phyloP scores from a whole-genome alignment of 2,797 vertebrate genomes.

The Cichlasoma orientale region DNA sequence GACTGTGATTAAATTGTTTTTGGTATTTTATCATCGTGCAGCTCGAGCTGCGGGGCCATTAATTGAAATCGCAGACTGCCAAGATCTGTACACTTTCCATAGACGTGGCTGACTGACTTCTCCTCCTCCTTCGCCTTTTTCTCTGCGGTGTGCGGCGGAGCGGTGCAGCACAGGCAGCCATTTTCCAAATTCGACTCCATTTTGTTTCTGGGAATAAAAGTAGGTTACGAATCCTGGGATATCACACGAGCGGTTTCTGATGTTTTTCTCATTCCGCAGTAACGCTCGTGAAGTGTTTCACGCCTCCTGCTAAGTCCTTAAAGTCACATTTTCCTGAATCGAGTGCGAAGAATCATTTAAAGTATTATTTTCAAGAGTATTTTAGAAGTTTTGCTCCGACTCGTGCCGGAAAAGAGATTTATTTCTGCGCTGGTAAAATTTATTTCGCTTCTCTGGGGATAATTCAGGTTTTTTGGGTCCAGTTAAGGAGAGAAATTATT shows the following conservation, averaged over 20 bases:
- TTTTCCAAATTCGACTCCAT: slow-evolving; percentile 81
- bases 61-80: slow-evolving; percentile 53
- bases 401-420: neutral
- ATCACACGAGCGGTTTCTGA: slow-evolving; percentile 33
- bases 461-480: neutral
- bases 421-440: neutral
- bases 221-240: slow-evolving; percentile 55
- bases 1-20: slow-evolving; percentile 48
- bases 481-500: neutral
- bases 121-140: slow-evolving; percentile 19
- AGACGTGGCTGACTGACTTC: slow-evolving; percentile 44
- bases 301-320: neutral
- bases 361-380: neutral
- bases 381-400: neutral
- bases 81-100: slow-evolving; percentile 25
- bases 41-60: slow-evolving; percentile 38
- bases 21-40: slow-evolving; percentile 32
- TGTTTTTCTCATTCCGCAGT: slow-evolving; percentile 23
- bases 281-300: neutral
- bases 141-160: slow-evolving; percentile 38
- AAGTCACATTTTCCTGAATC: neutral
- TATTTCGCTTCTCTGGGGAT: neutral
- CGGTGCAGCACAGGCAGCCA: slow-evolving; percentile 67
- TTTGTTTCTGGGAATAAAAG: slow-evolving; percentile 72
- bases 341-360: neutral